Percentiles rank a stretch among this genome's conserved stretches.
Conservation (phyloP, 2,888 invertebrate genomes). For the Octodonta nipae region DNA sequence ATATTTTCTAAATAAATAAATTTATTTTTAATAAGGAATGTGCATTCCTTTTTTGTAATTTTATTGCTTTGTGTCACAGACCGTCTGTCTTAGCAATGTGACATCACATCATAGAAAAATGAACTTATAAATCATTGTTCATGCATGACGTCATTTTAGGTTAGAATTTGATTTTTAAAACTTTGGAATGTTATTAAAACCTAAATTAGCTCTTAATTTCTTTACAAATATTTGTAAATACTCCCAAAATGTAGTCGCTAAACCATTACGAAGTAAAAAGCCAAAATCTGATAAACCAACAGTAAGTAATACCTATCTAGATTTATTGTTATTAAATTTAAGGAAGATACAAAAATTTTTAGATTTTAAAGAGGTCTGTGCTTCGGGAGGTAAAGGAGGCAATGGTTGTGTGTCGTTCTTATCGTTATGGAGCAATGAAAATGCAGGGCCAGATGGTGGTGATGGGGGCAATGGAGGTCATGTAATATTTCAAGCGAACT, state of each 20-base stretch:
- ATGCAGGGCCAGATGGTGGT: conserved; percentile 89
- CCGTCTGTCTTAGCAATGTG: too few species aligned
- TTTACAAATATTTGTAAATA: conserved; percentile 11
- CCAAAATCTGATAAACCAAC: conserved; percentile 34
- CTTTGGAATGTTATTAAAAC: too few species aligned
- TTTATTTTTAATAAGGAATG: too few species aligned
- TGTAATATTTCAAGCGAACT: conserved; percentile 67
- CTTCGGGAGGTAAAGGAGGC: conserved; percentile 80
- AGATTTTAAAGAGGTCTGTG: conserved; percentile 53
- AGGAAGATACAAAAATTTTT: conserved; percentile 42
- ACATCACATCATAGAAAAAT: too few species aligned
- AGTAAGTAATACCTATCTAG: conserved; percentile 26
- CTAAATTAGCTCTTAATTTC: neutral
- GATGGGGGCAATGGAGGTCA: conserved; percentile 95
- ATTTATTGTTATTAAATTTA: conserved; percentile 3
- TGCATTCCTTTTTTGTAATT: too few species aligned
- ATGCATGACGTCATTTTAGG: too few species aligned
- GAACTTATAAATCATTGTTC: too few species aligned
- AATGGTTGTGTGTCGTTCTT: conserved; percentile 84
- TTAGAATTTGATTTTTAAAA: too few species aligned
- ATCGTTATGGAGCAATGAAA: conserved; percentile 67
- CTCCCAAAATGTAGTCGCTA: conserved; percentile 24
- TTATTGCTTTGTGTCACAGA: too few species aligned
- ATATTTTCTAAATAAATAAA: too few species aligned
- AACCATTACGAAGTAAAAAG: conserved; percentile 37